Evolutionary conservation across 2,797 vertebrate genomes (phyloP).

Genomic region (Gallirallus australis): DNA sequence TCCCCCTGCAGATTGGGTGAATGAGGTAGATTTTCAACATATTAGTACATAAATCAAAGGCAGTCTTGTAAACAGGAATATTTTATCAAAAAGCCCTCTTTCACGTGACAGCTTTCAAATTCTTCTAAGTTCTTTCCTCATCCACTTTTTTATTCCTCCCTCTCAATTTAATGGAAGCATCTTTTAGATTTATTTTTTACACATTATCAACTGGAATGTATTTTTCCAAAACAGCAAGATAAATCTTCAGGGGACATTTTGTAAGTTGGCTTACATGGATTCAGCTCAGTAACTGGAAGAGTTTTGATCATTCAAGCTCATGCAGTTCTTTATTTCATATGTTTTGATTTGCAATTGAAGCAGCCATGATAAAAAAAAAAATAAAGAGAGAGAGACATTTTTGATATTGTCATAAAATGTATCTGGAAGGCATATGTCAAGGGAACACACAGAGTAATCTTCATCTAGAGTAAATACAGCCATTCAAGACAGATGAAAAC

Average conservation of each 20-base stretch:
- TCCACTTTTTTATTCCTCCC: not conserved
- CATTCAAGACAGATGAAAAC: slow-evolving; percentile 56
- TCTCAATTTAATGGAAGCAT: not conserved
- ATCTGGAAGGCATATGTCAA: slow-evolving; percentile 67
- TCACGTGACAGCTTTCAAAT: slow-evolving; percentile 30
- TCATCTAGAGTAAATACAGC: slow-evolving; percentile 69
- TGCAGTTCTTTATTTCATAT: slow-evolving; percentile 39
- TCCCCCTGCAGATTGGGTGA: slow-evolving; percentile 30
- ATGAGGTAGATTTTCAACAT: slow-evolving; percentile 50
- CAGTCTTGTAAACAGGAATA: slow-evolving; percentile 35
- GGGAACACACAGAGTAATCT: slow-evolving; percentile 56
- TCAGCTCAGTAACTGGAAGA: slow-evolving; percentile 49
- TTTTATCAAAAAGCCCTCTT: slow-evolving; percentile 51
- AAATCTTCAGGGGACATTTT: slow-evolving; percentile 42
- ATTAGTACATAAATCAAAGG: slow-evolving; percentile 64
- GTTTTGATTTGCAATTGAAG: slow-evolving; percentile 61
- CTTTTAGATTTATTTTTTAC: slow-evolving; percentile 15
- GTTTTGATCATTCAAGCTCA: slow-evolving; percentile 43
- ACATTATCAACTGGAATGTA: slow-evolving; percentile 9
- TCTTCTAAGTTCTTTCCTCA: slow-evolving; percentile 6
- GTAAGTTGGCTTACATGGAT: slow-evolving; percentile 17
- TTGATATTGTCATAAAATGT: slow-evolving; percentile 55
- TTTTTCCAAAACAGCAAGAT: slow-evolving; percentile 32
- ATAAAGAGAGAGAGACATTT: not conserved
- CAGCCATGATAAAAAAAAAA: not conserved